A percentile compares a stretch with the other conserved stretches of the same genome.
These are phyloP conservation scores for Anas flavirostris DNA, from an alignment of 2,797 vertebrate species.

Conservation along the genomic window DNA sequence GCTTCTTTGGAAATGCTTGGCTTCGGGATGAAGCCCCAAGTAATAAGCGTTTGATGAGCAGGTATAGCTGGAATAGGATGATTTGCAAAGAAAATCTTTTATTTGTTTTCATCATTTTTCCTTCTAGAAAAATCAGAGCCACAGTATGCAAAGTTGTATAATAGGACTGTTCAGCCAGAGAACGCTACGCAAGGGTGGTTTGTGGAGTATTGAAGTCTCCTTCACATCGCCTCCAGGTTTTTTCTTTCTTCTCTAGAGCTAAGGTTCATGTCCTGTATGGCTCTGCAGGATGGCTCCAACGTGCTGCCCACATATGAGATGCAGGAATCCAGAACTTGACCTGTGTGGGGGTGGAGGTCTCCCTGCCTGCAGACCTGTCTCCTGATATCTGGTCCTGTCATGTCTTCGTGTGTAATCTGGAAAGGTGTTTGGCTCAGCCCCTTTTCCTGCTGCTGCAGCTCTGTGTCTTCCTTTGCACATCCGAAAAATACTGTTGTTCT, in stretches of 20 bases:
- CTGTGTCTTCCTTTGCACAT: not conserved
- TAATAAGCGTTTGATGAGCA: not conserved
- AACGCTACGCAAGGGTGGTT: not conserved
- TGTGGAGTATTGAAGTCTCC: not conserved
- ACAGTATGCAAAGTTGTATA: not conserved
- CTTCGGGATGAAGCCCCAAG: not conserved
- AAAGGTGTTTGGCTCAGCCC: not conserved
- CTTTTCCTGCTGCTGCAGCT: not conserved
- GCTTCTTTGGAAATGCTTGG: not conserved
- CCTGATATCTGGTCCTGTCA: not conserved
- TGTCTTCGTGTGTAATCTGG: rapidly evolving
- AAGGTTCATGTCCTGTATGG: not conserved
- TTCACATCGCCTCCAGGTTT: not conserved
- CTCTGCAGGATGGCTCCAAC: not conserved
- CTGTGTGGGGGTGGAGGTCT: not conserved
- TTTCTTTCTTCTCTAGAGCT: not conserved
- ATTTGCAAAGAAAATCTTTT: conserved; percentile 15
- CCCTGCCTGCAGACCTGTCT: not conserved
- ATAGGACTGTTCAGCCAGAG: not conserved
- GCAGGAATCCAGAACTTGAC: not conserved
- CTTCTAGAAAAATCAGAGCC: not conserved
- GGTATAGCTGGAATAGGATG: not conserved
- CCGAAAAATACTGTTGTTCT: not conserved
- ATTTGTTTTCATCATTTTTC: conserved; percentile 7
- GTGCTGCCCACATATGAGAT: not conserved